Evolutionary conservation across 1,140 invertebrate species (phyloP), one percentile per base, ranked within the genome.

Genomic region (Macrocentrus cingulum): DNA sequence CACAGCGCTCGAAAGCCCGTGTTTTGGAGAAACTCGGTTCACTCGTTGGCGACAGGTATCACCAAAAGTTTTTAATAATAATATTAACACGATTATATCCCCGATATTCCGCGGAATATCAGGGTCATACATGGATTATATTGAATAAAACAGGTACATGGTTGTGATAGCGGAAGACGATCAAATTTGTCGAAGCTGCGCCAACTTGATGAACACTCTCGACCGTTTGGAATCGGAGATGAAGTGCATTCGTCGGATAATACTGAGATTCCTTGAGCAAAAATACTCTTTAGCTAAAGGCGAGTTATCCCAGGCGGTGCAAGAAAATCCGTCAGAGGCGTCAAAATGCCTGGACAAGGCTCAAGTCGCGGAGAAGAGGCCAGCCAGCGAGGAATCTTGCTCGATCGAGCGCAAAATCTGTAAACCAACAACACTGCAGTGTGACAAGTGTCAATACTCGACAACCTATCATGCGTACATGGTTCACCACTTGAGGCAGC

Each of bases 161-260:
- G 69, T 80, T 41, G 69, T 80, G 1, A 74, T 80, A 58, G 72
- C 76, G 1, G 75, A 80, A 57, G 74, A 80, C 55, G 79, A 80
- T 62, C 63, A 77, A 2, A 79, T 80, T 59, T 80, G 79, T 63
- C 64, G 76, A 20, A 72, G 69, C 18, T 80, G 79, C 61, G 74
- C 74, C 2, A 72, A 70, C 51, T 65, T 79, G 18, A 69, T 80
- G 16, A 80, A 79, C 52, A 76, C 67, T 1, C 57, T 80, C 7
- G 79, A 80, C 59, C 55, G 70, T 18, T 55, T 79, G 2, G 77
- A 80, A 60, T 62, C 37, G 34, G 76, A 80, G 53, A 66, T 73
- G 55, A 61, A 54, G 32, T 67, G 62, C 8, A 39, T 74, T 2
- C 66, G 67, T 18, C 59, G 63, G 18, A 65, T 66, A 4, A 60